Base-by-base conservation (phyloP, 2,888 invertebrate genomes). In the Trilocha varians region DNA sequence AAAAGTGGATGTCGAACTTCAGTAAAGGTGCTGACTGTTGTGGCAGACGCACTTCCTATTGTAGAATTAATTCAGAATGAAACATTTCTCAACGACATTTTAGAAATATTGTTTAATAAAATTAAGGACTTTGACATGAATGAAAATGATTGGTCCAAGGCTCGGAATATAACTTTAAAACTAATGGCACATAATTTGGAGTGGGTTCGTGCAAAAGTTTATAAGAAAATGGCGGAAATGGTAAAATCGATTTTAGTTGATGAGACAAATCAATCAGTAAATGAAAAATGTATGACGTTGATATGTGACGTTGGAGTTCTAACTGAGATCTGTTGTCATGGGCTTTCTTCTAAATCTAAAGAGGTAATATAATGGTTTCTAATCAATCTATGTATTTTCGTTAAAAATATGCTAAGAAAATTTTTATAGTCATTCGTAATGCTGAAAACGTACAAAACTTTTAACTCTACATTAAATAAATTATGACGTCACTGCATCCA, bases 301-400 rank as follows among this genome's bases (percentile, higher is more conserved):
- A 58, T 92, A 34, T 78, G 88, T 44, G 87, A 89, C 48, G 76
- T 88, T 13, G 79, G 79, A 35, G 69, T 91, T 39, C 59, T 92
- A 39, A 88, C 84, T 1, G 91, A 92, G 75, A 89, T 92, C 32
- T 87, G 89, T 46, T 87, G 88, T 50, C 88, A 90, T 60, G 92
- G 91, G 36, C 57, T 89, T 9, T 82, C 77, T 8, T 86, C 84
- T 0, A 59, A 59, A 16, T 53, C 51, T 6, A 64, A 66, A 54
- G 71, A 75, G 69, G 84, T 77, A 42, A 47, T 6, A 25, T 2
- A 25, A 25, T n/a, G n/a, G n/a, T n/a, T n/a, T n/a, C n/a, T n/a
- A n/a, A n/a, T n/a, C n/a, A n/a, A n/a, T n/a, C n/a, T n/a, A n/a
- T n/a, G n/a, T n/a, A n/a, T n/a, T n/a, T n/a, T n/a, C n/a, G n/a